phyloP scores from a whole-genome alignment of 2,888 invertebrate genomes.

The Dyspetes luteomarginatus region DNA sequence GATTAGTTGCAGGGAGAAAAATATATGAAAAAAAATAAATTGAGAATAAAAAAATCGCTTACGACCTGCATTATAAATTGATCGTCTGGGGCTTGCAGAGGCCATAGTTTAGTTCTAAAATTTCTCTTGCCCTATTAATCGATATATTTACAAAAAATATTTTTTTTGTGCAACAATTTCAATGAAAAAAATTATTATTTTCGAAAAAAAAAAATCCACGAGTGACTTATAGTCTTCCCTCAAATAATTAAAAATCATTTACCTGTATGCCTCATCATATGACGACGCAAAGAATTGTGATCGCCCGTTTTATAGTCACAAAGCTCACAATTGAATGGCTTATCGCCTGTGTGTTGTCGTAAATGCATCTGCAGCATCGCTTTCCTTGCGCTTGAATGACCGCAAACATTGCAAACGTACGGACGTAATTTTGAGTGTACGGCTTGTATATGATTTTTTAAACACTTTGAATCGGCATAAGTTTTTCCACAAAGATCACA shows the following conservation, averaged over 20 bases:
- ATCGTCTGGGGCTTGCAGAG: too few species aligned
- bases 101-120: too few species aligned
- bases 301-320: slow-evolving; percentile 90
- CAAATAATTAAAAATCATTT: slow-evolving; percentile 13
- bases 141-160: too few species aligned
- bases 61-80: too few species aligned
- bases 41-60: too few species aligned
- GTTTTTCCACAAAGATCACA: slow-evolving; percentile 88
- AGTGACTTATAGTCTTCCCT: too few species aligned
- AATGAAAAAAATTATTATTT: neutral
- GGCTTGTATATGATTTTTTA: slow-evolving; percentile 88
- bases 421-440: slow-evolving; percentile 91
- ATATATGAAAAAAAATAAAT: too few species aligned
- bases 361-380: slow-evolving; percentile 89
- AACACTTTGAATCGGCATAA: slow-evolving; percentile 88
- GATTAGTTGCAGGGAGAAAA: too few species aligned
- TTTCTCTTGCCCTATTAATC: too few species aligned
- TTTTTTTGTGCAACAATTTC: neutral
- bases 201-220: too few species aligned
- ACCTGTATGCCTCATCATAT: slow-evolving; percentile 87
- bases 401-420: slow-evolving; percentile 90
- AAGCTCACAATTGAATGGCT: slow-evolving; percentile 89
- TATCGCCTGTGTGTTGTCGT: slow-evolving; percentile 91
- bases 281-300: slow-evolving; percentile 89
- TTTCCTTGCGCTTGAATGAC: slow-evolving; percentile 89